Evolutionary conservation across 2,797 vertebrate species (phyloP).

Genomic region (Nyctalus aviator): DNA sequence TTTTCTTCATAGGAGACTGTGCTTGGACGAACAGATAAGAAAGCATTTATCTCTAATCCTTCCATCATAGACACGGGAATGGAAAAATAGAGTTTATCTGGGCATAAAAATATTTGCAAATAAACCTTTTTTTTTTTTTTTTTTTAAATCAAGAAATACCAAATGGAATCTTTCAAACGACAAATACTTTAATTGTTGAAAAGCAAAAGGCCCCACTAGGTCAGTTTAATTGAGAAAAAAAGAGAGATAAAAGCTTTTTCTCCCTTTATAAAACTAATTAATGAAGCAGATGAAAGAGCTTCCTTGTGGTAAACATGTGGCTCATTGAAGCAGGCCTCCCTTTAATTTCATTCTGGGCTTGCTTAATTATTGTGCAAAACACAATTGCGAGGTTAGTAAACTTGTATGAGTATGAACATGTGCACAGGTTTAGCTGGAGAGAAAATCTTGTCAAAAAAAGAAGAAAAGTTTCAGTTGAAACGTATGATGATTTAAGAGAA

Average conservation of each 20-base stretch:
- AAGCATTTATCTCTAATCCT: constrained; percentile 61
- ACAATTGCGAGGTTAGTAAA: constrained; percentile 81
- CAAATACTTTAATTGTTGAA: constrained; percentile 82
- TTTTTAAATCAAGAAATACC: constrained; percentile 82
- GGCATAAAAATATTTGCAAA: constrained; percentile 80
- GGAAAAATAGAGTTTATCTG: constrained; percentile 76
- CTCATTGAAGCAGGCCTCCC: constrained; percentile 86
- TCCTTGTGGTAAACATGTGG: constrained; percentile 84
- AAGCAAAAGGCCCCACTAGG: constrained; percentile 87
- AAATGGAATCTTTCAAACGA: constrained; percentile 82
- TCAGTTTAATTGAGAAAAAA: constrained; percentile 87
- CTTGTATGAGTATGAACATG: constrained; percentile 72
- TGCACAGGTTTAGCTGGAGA: background rate
- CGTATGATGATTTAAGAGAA: constrained; percentile 57
- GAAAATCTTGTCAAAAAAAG: constrained; percentile 74
- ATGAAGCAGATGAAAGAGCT: constrained; percentile 87
- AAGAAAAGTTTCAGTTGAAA: constrained; percentile 76
- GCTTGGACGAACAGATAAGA: constrained; percentile 58
- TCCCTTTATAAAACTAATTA: constrained; percentile 88
- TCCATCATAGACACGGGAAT: constrained; percentile 65
- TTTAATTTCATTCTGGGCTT: constrained; percentile 90
- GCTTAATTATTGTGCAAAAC: constrained; percentile 88
- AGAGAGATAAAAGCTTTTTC: constrained; percentile 86
- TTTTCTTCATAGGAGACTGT: constrained; percentile 53
- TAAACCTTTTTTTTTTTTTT: constrained; percentile 81